Evolutionary conservation across 37 sponge, comb jelly and placozoan species (phyloP).

Genomic region (Amphimedon queenslandica): DNA sequence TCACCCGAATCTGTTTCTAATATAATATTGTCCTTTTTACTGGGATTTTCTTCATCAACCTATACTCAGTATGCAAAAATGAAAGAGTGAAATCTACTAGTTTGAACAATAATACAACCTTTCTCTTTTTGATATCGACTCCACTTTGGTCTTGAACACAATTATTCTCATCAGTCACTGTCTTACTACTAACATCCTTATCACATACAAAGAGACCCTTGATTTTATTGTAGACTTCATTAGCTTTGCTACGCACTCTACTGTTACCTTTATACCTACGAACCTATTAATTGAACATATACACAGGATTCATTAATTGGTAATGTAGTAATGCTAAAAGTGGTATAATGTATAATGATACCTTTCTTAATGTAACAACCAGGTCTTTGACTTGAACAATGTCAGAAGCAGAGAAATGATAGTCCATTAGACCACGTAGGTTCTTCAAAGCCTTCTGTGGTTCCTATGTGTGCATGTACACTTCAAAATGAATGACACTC

Average conservation of each 20-base stretch:
- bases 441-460: constrained; percentile 15
- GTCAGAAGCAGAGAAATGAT: constrained; percentile 12
- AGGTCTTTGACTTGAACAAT: constrained; percentile 47
- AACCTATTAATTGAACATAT: not conserved
- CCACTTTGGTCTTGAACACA: no score
- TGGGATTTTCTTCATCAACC: no score
- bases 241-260: constrained; percentile 20
- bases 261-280: constrained; percentile 11
- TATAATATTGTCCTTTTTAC: no score
- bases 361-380: constrained; percentile 60
- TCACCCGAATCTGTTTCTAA: no score
- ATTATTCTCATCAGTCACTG: no score
- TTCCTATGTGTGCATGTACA: constrained; percentile 25
- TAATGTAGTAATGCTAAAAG: not conserved
- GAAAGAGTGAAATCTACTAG: no score
- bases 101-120: no score
- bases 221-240: constrained; percentile 29
- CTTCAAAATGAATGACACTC: not conserved
- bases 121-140: no score
- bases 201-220: constrained; percentile 13
- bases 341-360: no score
- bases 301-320: not conserved
- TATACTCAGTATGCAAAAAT: no score
- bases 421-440: constrained; percentile 11
- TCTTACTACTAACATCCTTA: no score